phyloP scores from a whole-genome alignment of 1,140 invertebrate genomes.

The Drosophila pallidifrons region DNA sequence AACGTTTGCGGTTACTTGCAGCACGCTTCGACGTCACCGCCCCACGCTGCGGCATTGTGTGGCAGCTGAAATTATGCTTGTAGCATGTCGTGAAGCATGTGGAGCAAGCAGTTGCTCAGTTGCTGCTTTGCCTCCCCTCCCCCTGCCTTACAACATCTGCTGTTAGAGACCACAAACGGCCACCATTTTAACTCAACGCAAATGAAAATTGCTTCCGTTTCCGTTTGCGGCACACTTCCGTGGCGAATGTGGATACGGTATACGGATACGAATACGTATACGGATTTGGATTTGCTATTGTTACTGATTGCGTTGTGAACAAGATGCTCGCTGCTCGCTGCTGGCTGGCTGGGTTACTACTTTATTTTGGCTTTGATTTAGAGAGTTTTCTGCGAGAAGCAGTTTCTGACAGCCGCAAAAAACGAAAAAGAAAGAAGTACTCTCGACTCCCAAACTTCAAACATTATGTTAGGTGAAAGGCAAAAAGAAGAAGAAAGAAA shows the following conservation, averaged over 20 bases:
- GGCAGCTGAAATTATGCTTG: slow-evolving; percentile 76
- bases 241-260: slow-evolving; percentile 39
- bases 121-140: not conserved
- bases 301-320: slow-evolving; percentile 66
- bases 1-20: slow-evolving; percentile 64
- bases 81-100: slow-evolving; percentile 73
- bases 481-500: slow-evolving; percentile 22
- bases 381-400: not conserved
- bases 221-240: slow-evolving; percentile 59
- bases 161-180: slow-evolving; percentile 60
- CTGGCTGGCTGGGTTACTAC: slow-evolving; percentile 1
- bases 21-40: slow-evolving; percentile 20
- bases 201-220: slow-evolving; percentile 83
- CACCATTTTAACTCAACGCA: slow-evolving; percentile 73
- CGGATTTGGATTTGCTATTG: slow-evolving; percentile 61
- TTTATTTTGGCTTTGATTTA: slow-evolving; percentile 21
- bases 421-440: not conserved
- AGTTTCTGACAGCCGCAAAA: slow-evolving; percentile 12
- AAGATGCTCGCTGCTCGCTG: slow-evolving; percentile 33
- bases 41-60: slow-evolving; percentile 57
- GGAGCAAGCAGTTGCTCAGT: slow-evolving; percentile 20
- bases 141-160: slow-evolving; percentile 10
- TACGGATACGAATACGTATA: slow-evolving; percentile 21
- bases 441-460: slow-evolving; percentile 8
- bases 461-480: slow-evolving; percentile 22